Evolutionary conservation across 2,888 invertebrate genomes (phyloP), one percentile per base, ranked within the genome.

Genomic region (Cheilosia scutellata): DNA sequence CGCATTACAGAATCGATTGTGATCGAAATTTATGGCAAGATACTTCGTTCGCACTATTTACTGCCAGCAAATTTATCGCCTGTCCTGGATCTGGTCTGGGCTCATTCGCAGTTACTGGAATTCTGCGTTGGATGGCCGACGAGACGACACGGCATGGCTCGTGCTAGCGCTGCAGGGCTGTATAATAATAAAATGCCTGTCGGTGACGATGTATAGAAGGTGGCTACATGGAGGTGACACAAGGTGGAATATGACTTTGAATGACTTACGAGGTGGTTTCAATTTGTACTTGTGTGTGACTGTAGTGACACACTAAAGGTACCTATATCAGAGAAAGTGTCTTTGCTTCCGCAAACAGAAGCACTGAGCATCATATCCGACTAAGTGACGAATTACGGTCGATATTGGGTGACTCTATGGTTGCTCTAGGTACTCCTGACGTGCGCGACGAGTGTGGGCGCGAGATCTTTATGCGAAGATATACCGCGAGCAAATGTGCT

Each of bases 1-100:
- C 20, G 20, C 20, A 20, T 20, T 53, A 77, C 76, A 47, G 70
- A 74, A 83, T 83, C 83, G 83, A 83, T 83, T 83, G 72, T 55
- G 53, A 78, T 83, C 83, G 83, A 83, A 74, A 83, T 83, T 83
- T 79, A 83, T 83, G 68, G 62, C 27, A 62, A 74, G 79, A 72
- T 74, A 74, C 72, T 68, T 72, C 68, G 66, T 66, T 68, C 74
- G 66, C 72, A 83, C 83, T 57, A 63, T 83, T 63, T 68, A 74
- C 66, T 27, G 62, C 60, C 37, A 42, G 68, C 44, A 31, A 42
- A 58, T 27, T 33, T 76, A 82, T 82, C 82, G 63, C 60, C 65
- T 77, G 77, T 82, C 82, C 82, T 82, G 77, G 44, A 77, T 82
- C 82, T 82, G 16, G 16, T 5, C 44, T 51, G 27, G 65, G 60